These are phyloP conservation scores for Chorisops tibialis DNA, from an alignment of 2,888 invertebrate species.

Conservation along the genomic window DNA sequence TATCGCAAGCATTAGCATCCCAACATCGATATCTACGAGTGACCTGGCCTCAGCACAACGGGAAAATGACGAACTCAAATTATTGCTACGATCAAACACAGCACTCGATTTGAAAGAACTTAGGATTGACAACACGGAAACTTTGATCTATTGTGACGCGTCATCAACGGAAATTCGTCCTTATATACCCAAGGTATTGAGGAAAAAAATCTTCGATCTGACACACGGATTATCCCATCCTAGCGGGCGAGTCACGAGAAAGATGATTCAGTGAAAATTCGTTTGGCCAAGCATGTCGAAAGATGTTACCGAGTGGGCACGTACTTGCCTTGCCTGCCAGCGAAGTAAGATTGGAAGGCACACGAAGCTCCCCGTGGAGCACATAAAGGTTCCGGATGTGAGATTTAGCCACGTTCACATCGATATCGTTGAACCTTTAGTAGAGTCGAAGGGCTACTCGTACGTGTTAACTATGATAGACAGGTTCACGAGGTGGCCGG, in stretches of 20 bases:
- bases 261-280: conserved; percentile 17
- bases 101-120: conserved; percentile 11
- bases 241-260: conserved; percentile 11
- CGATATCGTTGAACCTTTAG: conserved; percentile 50
- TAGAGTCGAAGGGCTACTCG: conserved; percentile 37
- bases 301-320: background rate
- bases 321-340: conserved; percentile 1
- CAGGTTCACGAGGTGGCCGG: conserved; percentile 37
- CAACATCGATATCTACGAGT: too few relatives aligned
- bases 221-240: conserved; percentile 32
- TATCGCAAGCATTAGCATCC: too few relatives aligned
- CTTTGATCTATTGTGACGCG: conserved; percentile 27
- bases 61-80: too few relatives aligned
- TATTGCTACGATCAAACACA: too few relatives aligned
- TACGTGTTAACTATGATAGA: conserved; percentile 43
- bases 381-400: background rate
- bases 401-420: conserved; percentile 46
- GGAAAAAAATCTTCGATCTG: conserved; percentile 27
- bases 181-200: conserved; percentile 29
- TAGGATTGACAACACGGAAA: conserved; percentile 7
- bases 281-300: conserved; percentile 26
- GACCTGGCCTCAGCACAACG: too few relatives aligned
- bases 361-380: background rate
- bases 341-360: background rate
- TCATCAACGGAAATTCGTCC: conserved; percentile 25